Base-by-base conservation (phyloP, 2,797 vertebrate species). In the Muscicapa comitata region DNA sequence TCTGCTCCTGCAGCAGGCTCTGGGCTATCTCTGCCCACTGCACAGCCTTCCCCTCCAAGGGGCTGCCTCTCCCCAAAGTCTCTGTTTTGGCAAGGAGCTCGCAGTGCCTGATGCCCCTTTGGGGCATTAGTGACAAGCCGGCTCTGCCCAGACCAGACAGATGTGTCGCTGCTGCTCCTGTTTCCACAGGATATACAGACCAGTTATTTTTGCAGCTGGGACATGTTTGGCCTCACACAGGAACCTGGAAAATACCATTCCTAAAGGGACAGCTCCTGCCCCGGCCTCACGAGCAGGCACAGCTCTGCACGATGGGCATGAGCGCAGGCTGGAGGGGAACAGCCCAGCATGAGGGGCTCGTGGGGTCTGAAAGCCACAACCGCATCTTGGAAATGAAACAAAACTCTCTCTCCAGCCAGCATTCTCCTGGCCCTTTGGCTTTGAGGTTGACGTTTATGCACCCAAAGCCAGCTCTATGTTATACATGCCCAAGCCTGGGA, bases 121-220 rank as follows among this genome's bases (percentile, higher is more conserved):
- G 94, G 93, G 93, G 91, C 86, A 87, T 65, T 57, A 48, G 51
- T 62, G 62, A 31, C 38, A 40, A 66, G 61, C 90, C 15, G 17
- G 53, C 90, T 93, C 95, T 92, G 94, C 77, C 86, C 94, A n/a
- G 70, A 75, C 50, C 88, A 51, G 83, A 77, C 94, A 88, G 95
- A 95, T 86, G 95, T 48, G 95, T 93, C 86, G 74, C 94, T 94
- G 91, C 96, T 87, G 94, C 92, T 90, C 90, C 90, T 90, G 66
- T 72, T 95, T 90, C 77, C 91, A 65, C 77, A 54, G 88, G 80
- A 82, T 61, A 61, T 29, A 59, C 3, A 38, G 54, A 76, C 20
- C 43, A 29, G 87, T 90, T 96, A 95, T 88, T 96, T 96, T 92
- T 89, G 86, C 95, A 94, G 91, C 84, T 95, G 95, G 96, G 92